Conservation (phyloP, 2,888 invertebrate species). For the Dryocosmus kuriphilus region DNA sequence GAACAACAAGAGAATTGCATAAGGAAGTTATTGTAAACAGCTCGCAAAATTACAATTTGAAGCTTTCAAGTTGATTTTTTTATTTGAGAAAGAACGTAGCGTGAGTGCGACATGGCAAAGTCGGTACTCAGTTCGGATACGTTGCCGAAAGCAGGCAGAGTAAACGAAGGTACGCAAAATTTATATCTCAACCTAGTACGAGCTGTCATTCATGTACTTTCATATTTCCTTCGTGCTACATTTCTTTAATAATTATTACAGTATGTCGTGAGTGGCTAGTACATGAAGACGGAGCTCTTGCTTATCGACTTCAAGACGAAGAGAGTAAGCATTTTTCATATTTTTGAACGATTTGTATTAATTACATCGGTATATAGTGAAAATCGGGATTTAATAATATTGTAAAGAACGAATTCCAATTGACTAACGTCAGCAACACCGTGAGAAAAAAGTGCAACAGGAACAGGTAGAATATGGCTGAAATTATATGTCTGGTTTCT, state of each 20-base stretch:
- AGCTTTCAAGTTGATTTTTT: not conserved
- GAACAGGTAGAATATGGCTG: slow-evolving; percentile 16
- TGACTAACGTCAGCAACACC: slow-evolving; percentile 21
- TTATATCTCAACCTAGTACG: slow-evolving; percentile 45
- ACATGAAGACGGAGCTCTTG: slow-evolving; percentile 90
- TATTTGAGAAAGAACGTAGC: not conserved
- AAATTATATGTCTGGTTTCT: slow-evolving; percentile 16
- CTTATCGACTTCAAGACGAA: slow-evolving; percentile 88
- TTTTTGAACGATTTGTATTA: not conserved
- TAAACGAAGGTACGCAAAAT: slow-evolving; percentile 80
- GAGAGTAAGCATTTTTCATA: slow-evolving; percentile 82
- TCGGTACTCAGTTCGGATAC: slow-evolving; percentile 78
- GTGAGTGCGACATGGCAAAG: slow-evolving; percentile 68
- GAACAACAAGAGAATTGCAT: slow-evolving; percentile 33
- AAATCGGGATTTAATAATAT: not conserved
- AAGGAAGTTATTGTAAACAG: slow-evolving; percentile 12
- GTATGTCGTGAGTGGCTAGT: slow-evolving; percentile 91
- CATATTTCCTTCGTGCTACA: slow-evolving; percentile 31
- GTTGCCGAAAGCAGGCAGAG: slow-evolving; percentile 83
- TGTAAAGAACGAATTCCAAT: slow-evolving; percentile 28
- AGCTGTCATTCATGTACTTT: slow-evolving; percentile 42
- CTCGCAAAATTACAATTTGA: not conserved
- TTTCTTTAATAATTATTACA: slow-evolving; percentile 74
- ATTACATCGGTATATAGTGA: not conserved
- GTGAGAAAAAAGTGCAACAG: slow-evolving; percentile 29